Conservation (phyloP, 2,113 vertebrate species). For the Oreochromis aureus region DNA sequence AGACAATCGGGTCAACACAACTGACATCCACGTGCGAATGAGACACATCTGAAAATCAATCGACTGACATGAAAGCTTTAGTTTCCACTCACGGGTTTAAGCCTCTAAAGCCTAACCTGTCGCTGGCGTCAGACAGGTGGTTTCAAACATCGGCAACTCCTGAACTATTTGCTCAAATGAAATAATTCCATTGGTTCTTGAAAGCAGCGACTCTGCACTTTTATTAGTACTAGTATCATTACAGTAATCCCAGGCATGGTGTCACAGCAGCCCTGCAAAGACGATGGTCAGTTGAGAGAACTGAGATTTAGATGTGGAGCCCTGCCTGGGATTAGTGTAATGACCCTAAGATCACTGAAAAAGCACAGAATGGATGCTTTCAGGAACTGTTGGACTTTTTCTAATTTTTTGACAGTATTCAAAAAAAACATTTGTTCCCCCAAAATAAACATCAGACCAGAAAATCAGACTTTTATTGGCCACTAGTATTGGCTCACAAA, state of each 20-base stretch:
- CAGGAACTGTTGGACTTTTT: accelerated
- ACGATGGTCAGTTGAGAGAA: too few relatives aligned
- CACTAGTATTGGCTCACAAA: background rate
- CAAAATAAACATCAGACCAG: background rate
- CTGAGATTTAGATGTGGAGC: too few relatives aligned
- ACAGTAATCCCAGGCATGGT: too few relatives aligned
- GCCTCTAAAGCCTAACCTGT: background rate
- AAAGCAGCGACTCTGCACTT: background rate
- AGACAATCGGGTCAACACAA: background rate
- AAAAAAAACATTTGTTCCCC: accelerated
- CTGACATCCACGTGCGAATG: accelerated
- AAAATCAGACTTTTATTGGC: background rate
- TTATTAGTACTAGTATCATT: background rate
- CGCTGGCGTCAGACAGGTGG: background rate
- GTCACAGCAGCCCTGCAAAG: too few relatives aligned
- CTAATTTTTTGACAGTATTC: background rate
- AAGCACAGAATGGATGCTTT: background rate
- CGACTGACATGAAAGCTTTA: background rate
- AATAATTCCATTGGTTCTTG: background rate
- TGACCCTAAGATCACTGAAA: background rate
- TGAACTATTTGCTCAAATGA: background rate
- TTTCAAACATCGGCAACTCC: accelerated
- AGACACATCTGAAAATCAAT: background rate
- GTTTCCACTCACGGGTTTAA: accelerated
- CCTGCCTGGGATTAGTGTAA: background rate